A percentile compares a stretch with the other conserved stretches of the same genome.
Evolutionary conservation across 53 echinoderm and acorn worm species (phyloP).

Genomic region (Arbacia lixula): DNA sequence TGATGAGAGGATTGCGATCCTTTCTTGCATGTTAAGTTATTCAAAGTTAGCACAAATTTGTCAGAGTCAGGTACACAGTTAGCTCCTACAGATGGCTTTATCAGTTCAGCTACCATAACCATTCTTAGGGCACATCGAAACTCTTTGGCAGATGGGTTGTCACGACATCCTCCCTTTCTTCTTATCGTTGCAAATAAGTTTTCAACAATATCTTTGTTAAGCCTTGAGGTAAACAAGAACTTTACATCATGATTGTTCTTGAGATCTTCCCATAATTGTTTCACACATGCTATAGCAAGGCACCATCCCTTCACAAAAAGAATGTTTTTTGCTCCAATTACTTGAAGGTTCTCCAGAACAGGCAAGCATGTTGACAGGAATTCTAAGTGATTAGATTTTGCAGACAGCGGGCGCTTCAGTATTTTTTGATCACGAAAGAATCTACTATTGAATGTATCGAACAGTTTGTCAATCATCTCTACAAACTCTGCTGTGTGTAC

Average conservation of each 20-base stretch:
- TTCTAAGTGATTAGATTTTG: not conserved
- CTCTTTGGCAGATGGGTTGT: constrained; percentile 55
- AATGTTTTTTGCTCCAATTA: constrained; percentile 25
- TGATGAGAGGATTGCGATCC: too few relatives aligned
- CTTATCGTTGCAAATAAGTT: constrained; percentile 36
- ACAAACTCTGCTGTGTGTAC: constrained; percentile 62
- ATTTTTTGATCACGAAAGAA: constrained; percentile 50
- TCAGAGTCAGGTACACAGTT: constrained; percentile 53
- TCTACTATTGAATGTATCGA: constrained; percentile 64
- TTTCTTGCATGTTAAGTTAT: not conserved
- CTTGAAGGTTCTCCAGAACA: constrained; percentile 21
- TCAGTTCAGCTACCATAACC: constrained; percentile 63
- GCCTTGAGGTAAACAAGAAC: constrained; percentile 10
- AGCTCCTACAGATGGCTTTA: constrained; percentile 42
- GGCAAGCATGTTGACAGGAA: not conserved
- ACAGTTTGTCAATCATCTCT: constrained; percentile 38
- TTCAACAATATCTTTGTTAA: constrained; percentile 44
- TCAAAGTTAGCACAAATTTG: constrained; percentile 31
- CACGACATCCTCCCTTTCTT: constrained; percentile 50
- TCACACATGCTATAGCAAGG: constrained; percentile 15
- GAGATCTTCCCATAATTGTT: constrained; percentile 44
- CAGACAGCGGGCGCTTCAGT: constrained; percentile 18
- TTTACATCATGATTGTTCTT: not conserved
- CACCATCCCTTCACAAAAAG: constrained; percentile 50
- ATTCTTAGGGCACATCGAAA: constrained; percentile 52